Conservation (phyloP, 2,797 vertebrate species). For the Parauchenoglanis ngamensis region DNA sequence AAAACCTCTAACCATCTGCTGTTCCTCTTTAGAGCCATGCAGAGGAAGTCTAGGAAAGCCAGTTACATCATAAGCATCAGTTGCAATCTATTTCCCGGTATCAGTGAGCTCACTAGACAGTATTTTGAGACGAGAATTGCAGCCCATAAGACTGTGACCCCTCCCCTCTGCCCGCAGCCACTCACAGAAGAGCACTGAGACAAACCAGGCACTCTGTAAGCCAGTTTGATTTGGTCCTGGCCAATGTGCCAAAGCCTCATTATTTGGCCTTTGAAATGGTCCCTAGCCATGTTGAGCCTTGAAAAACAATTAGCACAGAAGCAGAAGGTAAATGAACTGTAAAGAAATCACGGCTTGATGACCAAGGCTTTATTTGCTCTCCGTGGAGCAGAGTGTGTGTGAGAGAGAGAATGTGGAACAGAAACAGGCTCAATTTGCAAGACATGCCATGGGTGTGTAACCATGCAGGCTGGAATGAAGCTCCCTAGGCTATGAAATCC, state of each 20-base stretch:
- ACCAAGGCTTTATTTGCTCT: constrained; percentile 61
- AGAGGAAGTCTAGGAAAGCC: constrained; percentile 35
- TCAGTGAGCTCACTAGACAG: constrained; percentile 34
- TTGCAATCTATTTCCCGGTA: constrained; percentile 38
- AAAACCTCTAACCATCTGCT: constrained; percentile 32
- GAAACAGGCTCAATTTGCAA: constrained; percentile 59
- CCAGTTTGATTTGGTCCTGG: constrained; percentile 60
- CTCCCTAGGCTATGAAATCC: constrained; percentile 55
- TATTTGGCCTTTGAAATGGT: constrained; percentile 61
- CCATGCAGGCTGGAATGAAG: constrained; percentile 52
- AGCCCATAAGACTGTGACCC: constrained; percentile 25
- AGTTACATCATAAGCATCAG: constrained; percentile 38
- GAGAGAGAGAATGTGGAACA: background rate
- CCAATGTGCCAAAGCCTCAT: constrained; percentile 56
- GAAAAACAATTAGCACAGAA: constrained; percentile 68
- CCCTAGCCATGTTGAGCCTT: constrained; percentile 60
- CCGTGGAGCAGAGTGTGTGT: constrained; percentile 33
- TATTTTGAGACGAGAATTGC: constrained; percentile 23
- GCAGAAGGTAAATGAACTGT: constrained; percentile 65
- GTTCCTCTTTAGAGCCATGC: constrained; percentile 24
- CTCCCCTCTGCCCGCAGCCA: constrained; percentile 37
- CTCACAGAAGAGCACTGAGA: constrained; percentile 36
- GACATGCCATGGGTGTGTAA: constrained; percentile 56
- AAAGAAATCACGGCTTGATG: constrained; percentile 66
- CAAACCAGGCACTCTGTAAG: constrained; percentile 44